Evolutionary conservation across 2,113 vertebrate genomes (phyloP).

Genomic region (Hippocampus guttulatus): DNA sequence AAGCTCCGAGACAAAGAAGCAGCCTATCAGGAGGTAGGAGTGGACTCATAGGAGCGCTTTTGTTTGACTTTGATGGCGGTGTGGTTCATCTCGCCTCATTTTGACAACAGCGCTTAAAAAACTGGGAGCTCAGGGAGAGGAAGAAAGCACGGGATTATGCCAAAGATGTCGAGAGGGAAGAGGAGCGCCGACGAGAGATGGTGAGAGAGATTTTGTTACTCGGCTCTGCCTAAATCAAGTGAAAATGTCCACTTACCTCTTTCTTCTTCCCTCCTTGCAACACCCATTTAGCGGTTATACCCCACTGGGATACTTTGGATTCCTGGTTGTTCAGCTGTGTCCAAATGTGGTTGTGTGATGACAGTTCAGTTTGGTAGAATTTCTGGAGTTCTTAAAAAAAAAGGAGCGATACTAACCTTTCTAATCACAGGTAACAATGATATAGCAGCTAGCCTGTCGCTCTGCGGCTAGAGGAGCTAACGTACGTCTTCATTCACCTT

Average conservation of each 20-base stretch:
- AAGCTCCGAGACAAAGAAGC: conserved; percentile 96
- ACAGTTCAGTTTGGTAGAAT: too few relatives aligned
- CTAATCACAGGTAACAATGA: too few relatives aligned
- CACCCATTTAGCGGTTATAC: neutral
- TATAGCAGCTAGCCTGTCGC: too few relatives aligned
- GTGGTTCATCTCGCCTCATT: conserved; percentile 3
- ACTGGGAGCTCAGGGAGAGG: conserved; percentile 96
- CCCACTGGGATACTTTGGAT: neutral
- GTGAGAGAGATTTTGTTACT: conserved; percentile 52
- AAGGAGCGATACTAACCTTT: too few relatives aligned
- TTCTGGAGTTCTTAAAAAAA: too few relatives aligned
- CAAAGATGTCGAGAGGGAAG: conserved; percentile 91
- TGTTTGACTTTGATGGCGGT: neutral
- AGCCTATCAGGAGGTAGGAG: conserved; percentile 93
- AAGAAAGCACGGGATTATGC: conserved; percentile 95
- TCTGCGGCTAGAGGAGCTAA: too few relatives aligned
- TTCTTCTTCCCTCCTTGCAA: neutral
- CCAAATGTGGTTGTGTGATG: neutral
- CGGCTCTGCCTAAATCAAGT: neutral
- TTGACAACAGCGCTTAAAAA: conserved; percentile 82
- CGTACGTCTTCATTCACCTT: too few relatives aligned
- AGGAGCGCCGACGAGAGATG: conserved; percentile 92
- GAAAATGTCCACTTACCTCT: neutral
- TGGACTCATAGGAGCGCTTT: neutral
- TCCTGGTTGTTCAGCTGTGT: neutral